These are phyloP conservation scores for Dascillus cervinus DNA, from an alignment of 2,888 invertebrate species.

Conservation along the genomic window DNA sequence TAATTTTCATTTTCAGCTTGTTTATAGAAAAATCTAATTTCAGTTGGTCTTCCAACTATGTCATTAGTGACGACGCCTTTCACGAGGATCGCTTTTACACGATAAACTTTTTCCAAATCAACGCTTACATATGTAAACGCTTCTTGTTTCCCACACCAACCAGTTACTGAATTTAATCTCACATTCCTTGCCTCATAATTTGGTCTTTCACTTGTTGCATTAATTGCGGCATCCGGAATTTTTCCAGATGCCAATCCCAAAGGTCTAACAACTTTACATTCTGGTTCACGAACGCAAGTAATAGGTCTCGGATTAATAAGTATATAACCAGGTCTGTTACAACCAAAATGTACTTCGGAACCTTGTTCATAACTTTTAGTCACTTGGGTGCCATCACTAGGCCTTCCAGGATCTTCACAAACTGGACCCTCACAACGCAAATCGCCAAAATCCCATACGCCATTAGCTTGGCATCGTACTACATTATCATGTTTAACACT, in stretches of 20 bases:
- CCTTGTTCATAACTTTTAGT: slow-evolving; percentile 81
- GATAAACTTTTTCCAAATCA: slow-evolving; percentile 86
- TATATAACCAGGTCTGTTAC: slow-evolving; percentile 86
- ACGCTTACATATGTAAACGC: slow-evolving; percentile 94
- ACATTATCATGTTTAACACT: slow-evolving; percentile 86
- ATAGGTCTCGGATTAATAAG: slow-evolving; percentile 86
- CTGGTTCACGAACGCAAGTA: slow-evolving; percentile 84
- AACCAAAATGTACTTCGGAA: slow-evolving; percentile 85
- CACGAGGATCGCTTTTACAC: slow-evolving; percentile 86
- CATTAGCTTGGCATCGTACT: slow-evolving; percentile 85
- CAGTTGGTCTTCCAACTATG: slow-evolving; percentile 91
- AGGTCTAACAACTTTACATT: slow-evolving; percentile 87
- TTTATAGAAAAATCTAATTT: slow-evolving; percentile 95
- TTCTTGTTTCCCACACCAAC: slow-evolving; percentile 96
- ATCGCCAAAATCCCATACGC: slow-evolving; percentile 96
- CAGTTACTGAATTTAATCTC: slow-evolving; percentile 84
- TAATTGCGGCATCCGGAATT: slow-evolving; percentile 92
- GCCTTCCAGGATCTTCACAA: slow-evolving; percentile 91
- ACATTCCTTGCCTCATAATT: slow-evolving; percentile 88
- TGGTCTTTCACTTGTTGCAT: slow-evolving; percentile 87
- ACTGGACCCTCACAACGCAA: slow-evolving; percentile 94
- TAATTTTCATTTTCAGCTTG: slow-evolving; percentile 90
- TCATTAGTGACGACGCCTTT: slow-evolving; percentile 94
- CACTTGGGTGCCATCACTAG: slow-evolving; percentile 83
- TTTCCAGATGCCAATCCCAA: slow-evolving; percentile 84